A percentile compares a stretch with the other conserved stretches of the same genome.
These are phyloP conservation scores for Anoplolepis gracilipes DNA, from an alignment of 1,140 invertebrate species.

Conservation along the genomic window DNA sequence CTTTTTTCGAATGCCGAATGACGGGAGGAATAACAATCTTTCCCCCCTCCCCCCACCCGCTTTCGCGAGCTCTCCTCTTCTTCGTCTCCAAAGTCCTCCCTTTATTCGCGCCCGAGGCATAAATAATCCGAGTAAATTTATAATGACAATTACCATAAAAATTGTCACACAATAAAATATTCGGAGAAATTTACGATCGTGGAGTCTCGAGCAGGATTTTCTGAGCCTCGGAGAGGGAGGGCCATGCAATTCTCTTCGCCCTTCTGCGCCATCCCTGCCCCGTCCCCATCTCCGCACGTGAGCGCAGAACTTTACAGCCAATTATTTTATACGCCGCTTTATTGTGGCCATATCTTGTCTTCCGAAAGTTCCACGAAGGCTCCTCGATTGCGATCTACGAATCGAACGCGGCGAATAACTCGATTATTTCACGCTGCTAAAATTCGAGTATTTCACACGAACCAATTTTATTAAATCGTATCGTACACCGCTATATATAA, in stretches of 20 bases:
- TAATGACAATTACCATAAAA: constrained; percentile 86
- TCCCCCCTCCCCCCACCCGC: constrained; percentile 39
- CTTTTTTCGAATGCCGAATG: constrained; percentile 62
- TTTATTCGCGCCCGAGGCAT: constrained; percentile 71
- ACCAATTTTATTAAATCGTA: not conserved
- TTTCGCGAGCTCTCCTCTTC: constrained; percentile 23
- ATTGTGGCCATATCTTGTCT: constrained; percentile 68
- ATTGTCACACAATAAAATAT: constrained; percentile 86
- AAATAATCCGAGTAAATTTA: constrained; percentile 84
- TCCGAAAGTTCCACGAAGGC: constrained; percentile 53
- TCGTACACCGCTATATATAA: too few relatives aligned
- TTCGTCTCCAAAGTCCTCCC: constrained; percentile 28
- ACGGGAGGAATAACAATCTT: constrained; percentile 61
- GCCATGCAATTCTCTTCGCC: constrained; percentile 53
- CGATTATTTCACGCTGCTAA: constrained; percentile 31
- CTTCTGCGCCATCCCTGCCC: not conserved
- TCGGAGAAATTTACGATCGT: constrained; percentile 82
- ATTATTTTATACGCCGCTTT: constrained; percentile 84
- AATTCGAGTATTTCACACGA: not conserved
- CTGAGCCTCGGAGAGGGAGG: constrained; percentile 42
- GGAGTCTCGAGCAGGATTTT: constrained; percentile 64
- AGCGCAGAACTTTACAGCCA: constrained; percentile 77
- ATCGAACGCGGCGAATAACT: constrained; percentile 37
- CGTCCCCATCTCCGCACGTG: constrained; percentile 30
- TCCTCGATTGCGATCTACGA: constrained; percentile 35